Evolutionary conservation across 2,113 vertebrate species (phyloP).

Genomic region (Salvelinus alpinus): DNA sequence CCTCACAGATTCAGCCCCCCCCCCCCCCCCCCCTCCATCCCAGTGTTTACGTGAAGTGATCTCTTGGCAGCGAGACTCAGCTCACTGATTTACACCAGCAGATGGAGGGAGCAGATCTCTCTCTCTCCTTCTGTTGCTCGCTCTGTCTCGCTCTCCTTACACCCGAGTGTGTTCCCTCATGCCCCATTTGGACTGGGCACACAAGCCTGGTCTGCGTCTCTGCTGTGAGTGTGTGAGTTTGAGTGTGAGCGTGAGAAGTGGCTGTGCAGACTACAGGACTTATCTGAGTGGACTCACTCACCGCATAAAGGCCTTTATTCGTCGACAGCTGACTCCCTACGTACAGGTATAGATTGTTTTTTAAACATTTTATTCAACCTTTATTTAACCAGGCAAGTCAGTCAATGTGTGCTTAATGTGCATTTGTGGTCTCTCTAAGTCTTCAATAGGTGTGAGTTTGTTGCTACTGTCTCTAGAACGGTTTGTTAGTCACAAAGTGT

Average conservation of each 20-base stretch:
- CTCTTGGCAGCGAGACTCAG: not conserved
- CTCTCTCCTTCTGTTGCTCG: not conserved
- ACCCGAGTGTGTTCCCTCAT: not conserved
- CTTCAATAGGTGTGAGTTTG: no score
- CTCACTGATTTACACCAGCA: slow-evolving; percentile 1
- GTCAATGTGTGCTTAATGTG: no score
- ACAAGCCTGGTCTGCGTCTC: not conserved
- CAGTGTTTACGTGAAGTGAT: slow-evolving; percentile 2
- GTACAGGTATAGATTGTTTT: not conserved
- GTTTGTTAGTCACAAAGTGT: no score
- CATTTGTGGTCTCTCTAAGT: no score
- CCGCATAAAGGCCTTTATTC: not conserved
- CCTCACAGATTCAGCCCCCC: not conserved
- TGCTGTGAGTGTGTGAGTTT: not conserved
- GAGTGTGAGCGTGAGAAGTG: not conserved
- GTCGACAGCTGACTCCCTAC: not conserved
- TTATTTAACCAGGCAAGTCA: no score
- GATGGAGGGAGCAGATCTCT: not conserved
- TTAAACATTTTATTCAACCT: not conserved
- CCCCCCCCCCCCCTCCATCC: not conserved
- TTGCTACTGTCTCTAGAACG: no score
- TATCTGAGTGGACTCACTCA: not conserved
- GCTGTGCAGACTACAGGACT: not conserved
- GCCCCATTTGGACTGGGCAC: not conserved
- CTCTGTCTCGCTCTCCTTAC: not conserved